Percentiles rank a stretch among this genome's conserved stretches.
Evolutionary conservation across 2,888 invertebrate genomes (phyloP).

Genomic region (Monopis laevigella): DNA sequence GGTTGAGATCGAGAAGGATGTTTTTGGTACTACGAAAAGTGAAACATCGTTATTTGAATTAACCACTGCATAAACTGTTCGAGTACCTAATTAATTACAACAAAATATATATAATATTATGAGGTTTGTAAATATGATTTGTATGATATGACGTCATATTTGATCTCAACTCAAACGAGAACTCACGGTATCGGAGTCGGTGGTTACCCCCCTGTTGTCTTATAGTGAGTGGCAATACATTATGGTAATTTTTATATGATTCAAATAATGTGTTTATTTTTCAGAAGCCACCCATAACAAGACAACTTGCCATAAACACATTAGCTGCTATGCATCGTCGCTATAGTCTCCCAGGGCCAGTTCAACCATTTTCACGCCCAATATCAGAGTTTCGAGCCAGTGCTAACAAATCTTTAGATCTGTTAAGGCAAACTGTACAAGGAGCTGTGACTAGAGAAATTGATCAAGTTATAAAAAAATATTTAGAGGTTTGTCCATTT

Average conservation of each 20-base stretch:
- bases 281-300: conserved; percentile 56
- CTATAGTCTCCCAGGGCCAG: conserved; percentile 64
- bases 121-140: too few species aligned
- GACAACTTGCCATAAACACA: conserved; percentile 78
- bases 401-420: conserved; percentile 77
- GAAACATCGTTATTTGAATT: too few species aligned
- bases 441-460: conserved; percentile 81
- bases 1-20: too few species aligned
- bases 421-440: conserved; percentile 79
- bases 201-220: too few species aligned
- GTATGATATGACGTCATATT: too few species aligned
- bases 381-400: conserved; percentile 68
- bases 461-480: conserved; percentile 78
- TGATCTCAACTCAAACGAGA: too few species aligned
- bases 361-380: conserved; percentile 58
- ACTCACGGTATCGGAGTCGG: too few species aligned
- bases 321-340: conserved; percentile 70
- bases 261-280: conserved; percentile 22
- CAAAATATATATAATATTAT: too few species aligned
- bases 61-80: too few species aligned
- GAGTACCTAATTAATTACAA: too few species aligned
- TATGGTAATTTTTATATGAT: background rate
- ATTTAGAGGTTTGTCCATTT: conserved; percentile 70
- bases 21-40: too few species aligned
- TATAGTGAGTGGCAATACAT: too few species aligned